These are phyloP conservation scores for Megaceryle alcyon DNA, from an alignment of 2,797 vertebrate genomes.

Conservation along the genomic window DNA sequence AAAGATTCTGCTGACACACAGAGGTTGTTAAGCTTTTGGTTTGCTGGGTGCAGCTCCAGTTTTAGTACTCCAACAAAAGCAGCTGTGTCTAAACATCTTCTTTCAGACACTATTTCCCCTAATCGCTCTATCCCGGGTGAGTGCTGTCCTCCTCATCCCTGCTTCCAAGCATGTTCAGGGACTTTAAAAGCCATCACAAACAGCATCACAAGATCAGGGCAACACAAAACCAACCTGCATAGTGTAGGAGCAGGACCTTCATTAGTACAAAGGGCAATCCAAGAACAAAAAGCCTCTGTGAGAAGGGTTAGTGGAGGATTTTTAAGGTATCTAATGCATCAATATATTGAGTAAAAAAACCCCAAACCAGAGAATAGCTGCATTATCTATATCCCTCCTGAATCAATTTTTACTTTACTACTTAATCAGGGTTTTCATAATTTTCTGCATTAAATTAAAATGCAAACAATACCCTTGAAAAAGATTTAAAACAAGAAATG, in stretches of 20 bases:
- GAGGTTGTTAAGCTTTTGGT: neutral
- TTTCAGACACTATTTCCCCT: neutral
- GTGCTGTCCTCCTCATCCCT: neutral
- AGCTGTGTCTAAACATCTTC: neutral
- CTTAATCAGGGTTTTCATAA: neutral
- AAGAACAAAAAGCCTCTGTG: neutral
- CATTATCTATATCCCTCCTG: neutral
- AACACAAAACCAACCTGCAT: neutral
- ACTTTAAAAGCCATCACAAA: neutral
- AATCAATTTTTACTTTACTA: neutral
- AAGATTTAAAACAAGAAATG: neutral
- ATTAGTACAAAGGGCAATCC: neutral
- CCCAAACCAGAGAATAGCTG: neutral
- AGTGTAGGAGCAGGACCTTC: neutral
- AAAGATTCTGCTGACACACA: constrained; percentile 18
- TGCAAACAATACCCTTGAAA: neutral
- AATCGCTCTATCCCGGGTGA: fast-evolving
- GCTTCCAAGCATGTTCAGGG: neutral
- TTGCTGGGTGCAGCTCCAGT: neutral
- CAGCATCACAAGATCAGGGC: neutral
- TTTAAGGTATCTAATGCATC: neutral
- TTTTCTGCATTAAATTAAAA: neutral
- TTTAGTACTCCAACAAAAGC: neutral
- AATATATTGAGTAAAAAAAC: neutral
- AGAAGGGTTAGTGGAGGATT: neutral